Percentiles rank a stretch among this genome's conserved stretches.
Evolutionary conservation across 2,113 vertebrate genomes (phyloP).

Genomic region (Saccopteryx leptura): DNA sequence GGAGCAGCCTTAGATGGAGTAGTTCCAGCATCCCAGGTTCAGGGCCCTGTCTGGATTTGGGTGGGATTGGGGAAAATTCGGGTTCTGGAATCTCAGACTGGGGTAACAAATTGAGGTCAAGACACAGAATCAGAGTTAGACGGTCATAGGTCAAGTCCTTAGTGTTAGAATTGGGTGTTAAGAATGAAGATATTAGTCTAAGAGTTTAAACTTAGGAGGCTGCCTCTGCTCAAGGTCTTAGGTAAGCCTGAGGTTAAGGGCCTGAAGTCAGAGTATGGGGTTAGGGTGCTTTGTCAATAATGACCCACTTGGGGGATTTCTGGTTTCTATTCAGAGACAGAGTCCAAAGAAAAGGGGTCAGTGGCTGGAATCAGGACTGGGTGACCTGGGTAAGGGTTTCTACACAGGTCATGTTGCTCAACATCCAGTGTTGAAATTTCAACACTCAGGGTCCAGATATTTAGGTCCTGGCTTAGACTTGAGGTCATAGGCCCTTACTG

Average conservation of each 20-base stretch:
- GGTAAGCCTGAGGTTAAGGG: not conserved
- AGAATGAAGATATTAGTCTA: not conserved
- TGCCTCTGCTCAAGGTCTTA: not conserved
- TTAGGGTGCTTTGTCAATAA: not conserved
- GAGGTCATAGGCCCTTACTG: not conserved
- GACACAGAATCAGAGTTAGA: not conserved
- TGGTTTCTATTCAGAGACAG: not conserved
- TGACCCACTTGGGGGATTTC: not conserved
- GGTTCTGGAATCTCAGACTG: not conserved
- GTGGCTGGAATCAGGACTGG: not conserved
- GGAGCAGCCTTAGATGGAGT: not conserved
- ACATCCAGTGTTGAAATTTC: not conserved
- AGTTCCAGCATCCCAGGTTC: not conserved
- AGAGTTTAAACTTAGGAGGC: not conserved
- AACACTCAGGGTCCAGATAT: not conserved
- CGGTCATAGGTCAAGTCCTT: not conserved
- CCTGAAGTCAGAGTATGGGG: not conserved
- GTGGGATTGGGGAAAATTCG: not conserved
- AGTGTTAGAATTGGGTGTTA: not conserved
- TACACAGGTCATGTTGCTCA: not conserved
- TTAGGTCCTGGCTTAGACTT: not conserved
- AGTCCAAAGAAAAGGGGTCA: not conserved
- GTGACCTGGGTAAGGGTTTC: not conserved
- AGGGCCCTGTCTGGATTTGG: not conserved
- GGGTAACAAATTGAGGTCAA: not conserved